These are phyloP conservation scores for Phylloscopus whistleri DNA, from an alignment of 2,113 vertebrate species.

Conservation along the genomic window DNA sequence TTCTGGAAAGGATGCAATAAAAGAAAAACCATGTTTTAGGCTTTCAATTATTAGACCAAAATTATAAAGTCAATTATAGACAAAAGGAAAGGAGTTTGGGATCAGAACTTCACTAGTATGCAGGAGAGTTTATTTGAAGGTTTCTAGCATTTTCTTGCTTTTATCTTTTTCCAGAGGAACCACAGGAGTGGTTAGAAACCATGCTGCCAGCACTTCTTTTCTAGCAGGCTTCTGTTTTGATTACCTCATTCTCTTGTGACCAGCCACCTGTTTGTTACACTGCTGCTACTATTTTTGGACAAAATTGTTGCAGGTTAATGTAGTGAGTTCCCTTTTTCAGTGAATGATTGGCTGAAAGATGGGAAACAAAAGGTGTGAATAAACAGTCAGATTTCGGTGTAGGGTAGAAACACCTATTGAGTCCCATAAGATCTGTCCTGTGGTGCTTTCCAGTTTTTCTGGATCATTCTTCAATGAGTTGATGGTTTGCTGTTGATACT, in stretches of 20 bases:
- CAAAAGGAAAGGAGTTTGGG: background rate
- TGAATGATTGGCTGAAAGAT: background rate
- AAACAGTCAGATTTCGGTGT: background rate
- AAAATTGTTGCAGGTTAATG: background rate
- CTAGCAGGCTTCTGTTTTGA: background rate
- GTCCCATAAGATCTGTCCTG: background rate
- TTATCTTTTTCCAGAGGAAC: background rate
- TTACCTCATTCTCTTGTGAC: slow-evolving; percentile 2
- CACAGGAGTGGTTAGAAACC: background rate
- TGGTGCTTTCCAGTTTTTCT: background rate
- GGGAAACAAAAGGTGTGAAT: background rate
- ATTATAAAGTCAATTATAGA: background rate
- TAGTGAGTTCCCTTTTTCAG: background rate
- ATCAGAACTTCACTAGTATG: background rate
- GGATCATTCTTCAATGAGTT: background rate
- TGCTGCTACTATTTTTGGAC: background rate
- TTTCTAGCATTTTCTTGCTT: background rate
- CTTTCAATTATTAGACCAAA: background rate
- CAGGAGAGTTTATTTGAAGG: background rate
- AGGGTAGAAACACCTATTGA: background rate
- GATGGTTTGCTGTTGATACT: background rate
- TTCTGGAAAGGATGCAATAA: background rate
- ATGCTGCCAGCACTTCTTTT: background rate
- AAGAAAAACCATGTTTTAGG: background rate
- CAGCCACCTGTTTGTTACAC: slow-evolving; percentile 3